Percentiles rank a stretch among this genome's conserved stretches.
Conservation (phyloP, 2,888 invertebrate species). For the Syrphus vitripennis region DNA sequence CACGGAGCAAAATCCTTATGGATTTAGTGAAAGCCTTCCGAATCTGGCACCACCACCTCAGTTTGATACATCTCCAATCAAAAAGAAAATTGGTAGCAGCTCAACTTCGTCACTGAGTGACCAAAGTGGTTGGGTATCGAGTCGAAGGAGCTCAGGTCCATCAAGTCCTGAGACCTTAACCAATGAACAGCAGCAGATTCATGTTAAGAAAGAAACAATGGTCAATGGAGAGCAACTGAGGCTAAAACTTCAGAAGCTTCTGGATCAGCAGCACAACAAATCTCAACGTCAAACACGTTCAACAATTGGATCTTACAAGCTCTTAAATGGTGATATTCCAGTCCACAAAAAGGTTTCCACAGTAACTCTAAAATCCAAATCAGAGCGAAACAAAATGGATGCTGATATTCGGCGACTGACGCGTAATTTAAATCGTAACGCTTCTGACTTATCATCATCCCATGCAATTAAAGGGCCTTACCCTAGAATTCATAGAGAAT, state of each 20-base stretch:
- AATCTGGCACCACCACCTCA: conserved; percentile 86
- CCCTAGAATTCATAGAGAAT: conserved; percentile 45
- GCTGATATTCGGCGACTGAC: conserved; percentile 71
- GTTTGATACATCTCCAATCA: conserved; percentile 83
- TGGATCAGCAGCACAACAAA: conserved; percentile 76
- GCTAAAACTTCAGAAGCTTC: conserved; percentile 85
- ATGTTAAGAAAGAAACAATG: conserved; percentile 78
- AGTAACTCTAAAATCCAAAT: conserved; percentile 76
- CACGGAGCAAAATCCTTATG: conserved; percentile 79
- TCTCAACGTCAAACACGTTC: conserved; percentile 27
- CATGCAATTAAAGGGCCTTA: conserved; percentile 30
- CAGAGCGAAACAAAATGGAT: conserved; percentile 76
- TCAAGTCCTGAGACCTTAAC: conserved; percentile 83
- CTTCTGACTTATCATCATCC: conserved; percentile 35
- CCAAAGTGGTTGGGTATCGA: conserved; percentile 94
- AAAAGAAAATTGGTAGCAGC: conserved; percentile 80
- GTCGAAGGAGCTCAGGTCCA: conserved; percentile 86
- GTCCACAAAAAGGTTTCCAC: conserved; percentile 78
- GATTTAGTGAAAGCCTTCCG: conserved; percentile 88
- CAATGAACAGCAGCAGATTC: conserved; percentile 74
- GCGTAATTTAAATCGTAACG: conserved; percentile 71
- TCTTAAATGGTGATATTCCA: conserved; percentile 73
- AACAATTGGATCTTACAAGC: conserved; percentile 70
- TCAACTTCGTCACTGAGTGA: conserved; percentile 89
- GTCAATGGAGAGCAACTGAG: conserved; percentile 86